Conservation (phyloP, 1,140 invertebrate species). For the Caenorhabditis brenneri region DNA sequence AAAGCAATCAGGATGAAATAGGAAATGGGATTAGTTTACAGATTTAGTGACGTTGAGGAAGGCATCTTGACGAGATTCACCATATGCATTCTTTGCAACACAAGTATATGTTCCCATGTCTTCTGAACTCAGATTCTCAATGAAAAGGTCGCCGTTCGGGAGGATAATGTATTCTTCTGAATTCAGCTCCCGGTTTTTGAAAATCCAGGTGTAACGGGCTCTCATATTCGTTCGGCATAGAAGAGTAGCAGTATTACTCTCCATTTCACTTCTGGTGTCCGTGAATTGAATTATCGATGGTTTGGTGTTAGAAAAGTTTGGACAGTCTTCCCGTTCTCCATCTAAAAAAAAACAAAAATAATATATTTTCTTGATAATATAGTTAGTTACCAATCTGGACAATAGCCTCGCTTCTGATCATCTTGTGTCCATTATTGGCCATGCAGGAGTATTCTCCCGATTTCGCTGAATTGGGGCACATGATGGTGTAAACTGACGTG, state of each 20-base stretch:
- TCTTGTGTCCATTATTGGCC: too few relatives aligned
- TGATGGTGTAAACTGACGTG: too few relatives aligned
- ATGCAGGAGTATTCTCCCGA: too few relatives aligned
- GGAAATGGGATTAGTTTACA: too few relatives aligned
- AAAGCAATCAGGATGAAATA: too few relatives aligned
- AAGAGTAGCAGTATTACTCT: background rate
- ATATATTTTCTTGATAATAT: too few relatives aligned
- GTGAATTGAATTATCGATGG: background rate
- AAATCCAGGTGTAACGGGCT: background rate
- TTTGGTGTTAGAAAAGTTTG: background rate
- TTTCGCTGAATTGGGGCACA: too few relatives aligned
- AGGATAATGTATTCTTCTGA: background rate
- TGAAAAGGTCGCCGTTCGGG: background rate
- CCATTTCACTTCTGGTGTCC: background rate
- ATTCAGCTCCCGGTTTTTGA: too few relatives aligned
- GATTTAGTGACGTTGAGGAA: background rate
- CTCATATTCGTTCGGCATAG: background rate
- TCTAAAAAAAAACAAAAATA: background rate
- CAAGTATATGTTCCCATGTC: background rate
- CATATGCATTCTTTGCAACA: background rate
- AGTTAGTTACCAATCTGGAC: too few relatives aligned
- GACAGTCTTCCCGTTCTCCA: background rate
- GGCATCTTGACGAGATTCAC: background rate
- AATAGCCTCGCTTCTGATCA: too few relatives aligned
- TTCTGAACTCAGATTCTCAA: background rate